These are phyloP conservation scores for Protophormia terraenovae DNA, from an alignment of 2,888 invertebrate species.

Conservation along the genomic window DNA sequence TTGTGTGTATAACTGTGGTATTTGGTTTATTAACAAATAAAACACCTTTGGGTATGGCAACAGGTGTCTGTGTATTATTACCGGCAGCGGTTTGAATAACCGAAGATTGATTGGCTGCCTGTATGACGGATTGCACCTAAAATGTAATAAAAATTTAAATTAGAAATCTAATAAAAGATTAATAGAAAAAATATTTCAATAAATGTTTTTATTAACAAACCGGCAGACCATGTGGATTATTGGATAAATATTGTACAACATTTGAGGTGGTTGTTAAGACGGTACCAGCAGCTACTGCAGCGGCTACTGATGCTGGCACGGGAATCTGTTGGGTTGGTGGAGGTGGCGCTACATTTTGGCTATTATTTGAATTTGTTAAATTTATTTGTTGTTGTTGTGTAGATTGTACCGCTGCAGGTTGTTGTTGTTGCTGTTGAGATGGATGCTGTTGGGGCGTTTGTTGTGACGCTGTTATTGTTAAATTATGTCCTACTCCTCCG, in stretches of 20 bases:
- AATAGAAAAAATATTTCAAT: not conserved
- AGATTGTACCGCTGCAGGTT: constrained; percentile 60
- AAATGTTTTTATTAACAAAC: constrained; percentile 80
- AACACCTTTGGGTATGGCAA: constrained; percentile 93
- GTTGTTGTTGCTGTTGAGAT: constrained; percentile 42
- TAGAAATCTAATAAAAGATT: not conserved
- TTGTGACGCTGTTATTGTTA: constrained; percentile 69
- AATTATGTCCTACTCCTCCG: constrained; percentile 70
- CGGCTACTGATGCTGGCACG: constrained; percentile 53
- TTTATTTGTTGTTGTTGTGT: constrained; percentile 74
- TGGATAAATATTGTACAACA: constrained; percentile 92
- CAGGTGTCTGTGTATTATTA: constrained; percentile 90
- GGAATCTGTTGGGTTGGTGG: constrained; percentile 42
- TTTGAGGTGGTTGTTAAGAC: constrained; percentile 85
- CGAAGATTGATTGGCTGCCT: constrained; percentile 96
- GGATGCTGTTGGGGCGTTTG: constrained; percentile 64
- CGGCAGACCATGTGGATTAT: constrained; percentile 84
- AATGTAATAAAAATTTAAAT: not conserved
- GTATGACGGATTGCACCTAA: constrained; percentile 92
- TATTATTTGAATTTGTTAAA: constrained; percentile 72
- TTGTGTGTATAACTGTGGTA: constrained; percentile 93
- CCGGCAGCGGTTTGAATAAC: constrained; percentile 97
- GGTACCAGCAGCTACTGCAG: constrained; percentile 72
- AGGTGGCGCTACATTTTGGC: constrained; percentile 48
- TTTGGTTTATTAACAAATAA: constrained; percentile 95